These are phyloP conservation scores for Nebria ingens DNA, from an alignment of 1,140 invertebrate genomes.

Conservation along the genomic window DNA sequence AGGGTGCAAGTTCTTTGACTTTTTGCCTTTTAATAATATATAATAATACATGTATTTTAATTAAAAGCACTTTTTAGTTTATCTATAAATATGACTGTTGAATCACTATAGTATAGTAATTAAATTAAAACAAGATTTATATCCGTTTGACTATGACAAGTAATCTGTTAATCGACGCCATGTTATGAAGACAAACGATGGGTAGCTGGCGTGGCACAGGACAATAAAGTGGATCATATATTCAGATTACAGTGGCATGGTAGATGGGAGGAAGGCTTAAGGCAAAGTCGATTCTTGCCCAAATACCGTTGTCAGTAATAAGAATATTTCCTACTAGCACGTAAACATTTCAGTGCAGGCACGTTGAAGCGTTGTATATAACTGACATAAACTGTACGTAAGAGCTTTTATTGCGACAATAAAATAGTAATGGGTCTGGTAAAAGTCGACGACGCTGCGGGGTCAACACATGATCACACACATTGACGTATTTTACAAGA, in stretches of 20 bases:
- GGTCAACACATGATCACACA: conserved; percentile 19
- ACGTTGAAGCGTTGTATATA: conserved; percentile 25
- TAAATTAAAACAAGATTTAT: no score
- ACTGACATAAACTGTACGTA: conserved; percentile 27
- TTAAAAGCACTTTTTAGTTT: no score
- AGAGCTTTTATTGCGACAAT: conserved; percentile 28
- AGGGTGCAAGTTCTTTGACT: no score
- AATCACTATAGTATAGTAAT: no score
- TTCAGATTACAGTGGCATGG: conserved; percentile 27
- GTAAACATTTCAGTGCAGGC: conserved; percentile 26
- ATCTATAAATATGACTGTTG: no score
- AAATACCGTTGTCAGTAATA: conserved; percentile 26
- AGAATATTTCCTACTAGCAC: conserved; percentile 27
- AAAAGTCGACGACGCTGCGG: conserved; percentile 18
- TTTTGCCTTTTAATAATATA: no score
- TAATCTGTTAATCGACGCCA: no score
- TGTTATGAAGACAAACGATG: no score
- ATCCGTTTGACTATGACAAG: no score
- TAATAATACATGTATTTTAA: no score
- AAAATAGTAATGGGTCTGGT: conserved; percentile 25
- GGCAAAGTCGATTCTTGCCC: conserved; percentile 3
- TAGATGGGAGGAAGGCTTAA: background rate
- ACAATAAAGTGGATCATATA: conserved; percentile 32
- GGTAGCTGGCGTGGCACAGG: no score
- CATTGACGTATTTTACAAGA: conserved; percentile 7